Evolutionary conservation across 2,888 invertebrate genomes (phyloP).

Genomic region (Raillietiella orientalis): DNA sequence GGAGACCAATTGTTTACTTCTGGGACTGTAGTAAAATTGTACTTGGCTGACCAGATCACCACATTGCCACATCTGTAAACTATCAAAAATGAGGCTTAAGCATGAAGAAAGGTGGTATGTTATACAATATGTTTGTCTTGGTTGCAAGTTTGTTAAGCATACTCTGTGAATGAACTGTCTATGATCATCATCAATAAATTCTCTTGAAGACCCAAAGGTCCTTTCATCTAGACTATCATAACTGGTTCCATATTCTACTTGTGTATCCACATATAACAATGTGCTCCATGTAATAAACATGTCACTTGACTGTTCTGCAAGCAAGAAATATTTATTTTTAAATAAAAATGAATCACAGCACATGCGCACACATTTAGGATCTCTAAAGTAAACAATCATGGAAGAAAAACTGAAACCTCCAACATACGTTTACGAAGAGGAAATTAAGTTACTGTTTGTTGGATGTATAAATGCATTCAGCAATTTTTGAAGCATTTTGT

Average conservation of each 20-base stretch:
- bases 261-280: constrained; percentile 25
- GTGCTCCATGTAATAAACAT: constrained; percentile 59
- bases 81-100: constrained; percentile 6
- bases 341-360: too few species aligned
- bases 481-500: too few species aligned
- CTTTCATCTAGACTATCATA: too few species aligned
- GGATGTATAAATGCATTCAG: not conserved
- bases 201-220: constrained; percentile 6
- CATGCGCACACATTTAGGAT: too few species aligned
- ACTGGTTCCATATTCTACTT: too few species aligned
- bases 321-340: too few species aligned
- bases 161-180: constrained; percentile 9
- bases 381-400: too few species aligned
- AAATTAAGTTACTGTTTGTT: constrained; percentile 2
- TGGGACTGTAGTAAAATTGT: constrained; percentile 36
- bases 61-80: constrained; percentile 13
- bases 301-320: constrained; percentile 23
- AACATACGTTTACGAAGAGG: not conserved
- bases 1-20: constrained; percentile 15
- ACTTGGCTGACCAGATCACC: constrained; percentile 46
- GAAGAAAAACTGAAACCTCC: too few species aligned
- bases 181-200: constrained; percentile 7
- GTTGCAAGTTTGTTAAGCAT: constrained; percentile 8
- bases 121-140: constrained; percentile 6
- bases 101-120: not conserved